Conservation (phyloP, 2,888 invertebrate species). For the Glomeris marginata region DNA sequence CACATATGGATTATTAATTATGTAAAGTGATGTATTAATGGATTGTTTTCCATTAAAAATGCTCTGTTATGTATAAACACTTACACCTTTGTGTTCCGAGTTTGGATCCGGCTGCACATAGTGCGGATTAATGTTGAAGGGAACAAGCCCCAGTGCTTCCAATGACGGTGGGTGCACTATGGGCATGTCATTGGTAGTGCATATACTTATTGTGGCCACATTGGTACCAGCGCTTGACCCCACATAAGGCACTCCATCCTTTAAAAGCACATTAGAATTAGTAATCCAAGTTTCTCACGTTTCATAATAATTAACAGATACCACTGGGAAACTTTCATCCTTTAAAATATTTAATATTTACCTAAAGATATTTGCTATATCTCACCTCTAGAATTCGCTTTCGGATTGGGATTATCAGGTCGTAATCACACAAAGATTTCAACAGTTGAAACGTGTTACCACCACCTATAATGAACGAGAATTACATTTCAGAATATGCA, state of each 20-base stretch:
- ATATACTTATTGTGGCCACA: conserved; percentile 60
- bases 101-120: conserved; percentile 48
- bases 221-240: conserved; percentile 72
- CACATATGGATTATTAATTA: not conserved
- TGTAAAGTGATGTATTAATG: not conserved
- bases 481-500: conserved; percentile 1
- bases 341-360: too few species aligned
- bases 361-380: too few species aligned
- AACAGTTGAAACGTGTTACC: conserved; percentile 65
- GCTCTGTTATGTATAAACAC: conserved; percentile 6
- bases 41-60: not conserved
- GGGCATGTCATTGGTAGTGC: conserved; percentile 80
- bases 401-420: conserved; percentile 46
- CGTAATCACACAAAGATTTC: conserved; percentile 50
- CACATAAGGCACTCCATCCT: conserved; percentile 51
- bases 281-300: not conserved
- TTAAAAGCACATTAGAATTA: conserved; percentile 8
- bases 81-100: conserved; percentile 50
- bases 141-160: conserved; percentile 52
- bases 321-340: too few species aligned
- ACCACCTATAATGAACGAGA: conserved; percentile 36
- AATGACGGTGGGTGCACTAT: conserved; percentile 61
- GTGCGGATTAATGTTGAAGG: conserved; percentile 75
- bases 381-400: conserved; percentile 40
- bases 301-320: too few species aligned